Base-by-base conservation (phyloP, 2,888 invertebrate genomes). In the Coremacera marginata region DNA sequence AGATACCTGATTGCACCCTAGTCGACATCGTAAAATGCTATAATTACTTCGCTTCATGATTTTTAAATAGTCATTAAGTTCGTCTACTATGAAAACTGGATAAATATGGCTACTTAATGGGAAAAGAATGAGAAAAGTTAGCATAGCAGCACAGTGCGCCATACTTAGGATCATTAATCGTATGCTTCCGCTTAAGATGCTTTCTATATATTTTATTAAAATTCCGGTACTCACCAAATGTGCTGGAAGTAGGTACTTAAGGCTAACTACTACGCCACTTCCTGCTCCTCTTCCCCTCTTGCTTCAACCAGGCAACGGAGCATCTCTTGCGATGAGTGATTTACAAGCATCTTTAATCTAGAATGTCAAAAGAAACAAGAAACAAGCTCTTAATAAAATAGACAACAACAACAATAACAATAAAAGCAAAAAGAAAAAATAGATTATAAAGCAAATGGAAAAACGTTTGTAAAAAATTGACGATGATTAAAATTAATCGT, bases 401-500 rank as follows among this genome's bases (percentile, higher is more conserved):
- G 11, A 22, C n/a, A 67, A 34, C n/a, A 67, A 37, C 22, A 19
- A 44, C n/a, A 37, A n/a, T n/a, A 67, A 34, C 65, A 65, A 65
- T n/a, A 34, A 65, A 19, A 5, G n/a, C n/a, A 31, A 31, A 31
- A 31, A 31, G 31, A 31, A 31, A 4, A 65, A 65, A 27, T 27
- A 67, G 19, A 14, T 4, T 22, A 67, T n/a, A 63, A 14, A 51
- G 65, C 34, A 57, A 22, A 22, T 31, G 63, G 27, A 22, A n/a
- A 27, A 31, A 73, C 27, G 34, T n/a, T 73, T 62, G 62, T 3
- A 63, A 49, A 52, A 55, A 55, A 60, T 63, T 70, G 76, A 65
- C 44, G 63, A 55, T 77, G 74, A 77, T 77, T 77, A 74, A 77
- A 77, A 78, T 78, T 78, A 78, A 78, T 75, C 78, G 72, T 67